A percentile compares a stretch with the other conserved stretches of the same genome.
phyloP scores from a whole-genome alignment of 1,140 invertebrate genomes.

The Pogonomyrmex barbatus region DNA sequence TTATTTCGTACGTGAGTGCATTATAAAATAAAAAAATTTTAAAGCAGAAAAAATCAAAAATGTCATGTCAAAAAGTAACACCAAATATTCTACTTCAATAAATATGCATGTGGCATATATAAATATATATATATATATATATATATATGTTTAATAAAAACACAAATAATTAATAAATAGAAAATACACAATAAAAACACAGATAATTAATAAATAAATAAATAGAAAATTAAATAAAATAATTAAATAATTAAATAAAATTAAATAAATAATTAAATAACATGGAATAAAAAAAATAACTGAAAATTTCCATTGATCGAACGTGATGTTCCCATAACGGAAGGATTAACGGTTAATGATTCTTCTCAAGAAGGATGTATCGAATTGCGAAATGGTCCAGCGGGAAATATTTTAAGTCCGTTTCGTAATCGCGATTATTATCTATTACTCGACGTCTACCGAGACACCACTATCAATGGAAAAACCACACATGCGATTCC shows the following conservation, averaged over 20 bases:
- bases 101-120: neutral
- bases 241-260: too few species aligned
- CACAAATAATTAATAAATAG: neutral
- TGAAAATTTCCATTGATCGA: neutral
- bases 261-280: too few species aligned
- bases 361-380: constrained; percentile 1
- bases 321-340: neutral
- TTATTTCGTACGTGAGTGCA: neutral
- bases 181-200: neutral
- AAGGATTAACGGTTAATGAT: neutral
- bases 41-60: too few species aligned
- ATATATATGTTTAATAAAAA: neutral
- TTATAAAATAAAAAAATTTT: neutral
- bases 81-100: neutral
- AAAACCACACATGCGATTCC: constrained; percentile 25
- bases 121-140: constrained; percentile 1
- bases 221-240: too few species aligned
- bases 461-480: neutral
- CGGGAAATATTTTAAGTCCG: neutral
- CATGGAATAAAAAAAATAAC: neutral
- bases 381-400: constrained; percentile 1
- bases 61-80: too few species aligned
- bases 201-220: too few species aligned
- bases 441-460: constrained; percentile 32
- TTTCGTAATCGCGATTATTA: constrained; percentile 4